Evolutionary conservation across 2,797 vertebrate species (phyloP).

Genomic region (Leontocebus nigricollis): DNA sequence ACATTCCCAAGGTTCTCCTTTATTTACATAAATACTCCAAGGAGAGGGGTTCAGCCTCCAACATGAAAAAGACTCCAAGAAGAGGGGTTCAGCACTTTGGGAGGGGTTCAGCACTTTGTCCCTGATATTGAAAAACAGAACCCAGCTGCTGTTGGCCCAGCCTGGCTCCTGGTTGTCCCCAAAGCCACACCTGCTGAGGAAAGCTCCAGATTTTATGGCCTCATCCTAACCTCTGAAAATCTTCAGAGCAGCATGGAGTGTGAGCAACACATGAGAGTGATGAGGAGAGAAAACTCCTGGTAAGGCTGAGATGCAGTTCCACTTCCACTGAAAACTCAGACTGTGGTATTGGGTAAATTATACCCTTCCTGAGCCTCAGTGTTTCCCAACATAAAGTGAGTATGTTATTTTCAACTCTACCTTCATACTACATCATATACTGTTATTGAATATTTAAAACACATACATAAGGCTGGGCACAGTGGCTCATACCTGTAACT

Average conservation of each 20-base stretch:
- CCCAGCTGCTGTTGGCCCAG: background rate
- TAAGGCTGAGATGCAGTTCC: background rate
- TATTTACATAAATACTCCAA: background rate
- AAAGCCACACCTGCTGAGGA: background rate
- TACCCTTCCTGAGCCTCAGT: background rate
- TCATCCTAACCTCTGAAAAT: background rate
- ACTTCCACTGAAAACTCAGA: background rate
- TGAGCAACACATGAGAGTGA: background rate
- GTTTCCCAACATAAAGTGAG: background rate
- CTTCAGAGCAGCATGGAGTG: background rate
- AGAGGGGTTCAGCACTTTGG: background rate
- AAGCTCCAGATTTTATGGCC: background rate
- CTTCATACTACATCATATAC: background rate
- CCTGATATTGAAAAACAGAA: background rate
- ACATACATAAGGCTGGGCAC: background rate
- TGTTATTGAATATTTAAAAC: background rate
- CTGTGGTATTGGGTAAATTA: background rate
- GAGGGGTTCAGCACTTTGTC: too few species aligned
- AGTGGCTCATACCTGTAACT: too few species aligned
- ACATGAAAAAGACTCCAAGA: background rate
- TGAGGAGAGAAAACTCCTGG: background rate
- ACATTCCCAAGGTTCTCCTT: background rate
- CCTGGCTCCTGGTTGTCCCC: background rate
- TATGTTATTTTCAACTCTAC: background rate
- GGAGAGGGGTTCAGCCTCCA: background rate